These are phyloP conservation scores for Chelon labrosus DNA, from an alignment of 2,797 vertebrate species.

Conservation along the genomic window DNA sequence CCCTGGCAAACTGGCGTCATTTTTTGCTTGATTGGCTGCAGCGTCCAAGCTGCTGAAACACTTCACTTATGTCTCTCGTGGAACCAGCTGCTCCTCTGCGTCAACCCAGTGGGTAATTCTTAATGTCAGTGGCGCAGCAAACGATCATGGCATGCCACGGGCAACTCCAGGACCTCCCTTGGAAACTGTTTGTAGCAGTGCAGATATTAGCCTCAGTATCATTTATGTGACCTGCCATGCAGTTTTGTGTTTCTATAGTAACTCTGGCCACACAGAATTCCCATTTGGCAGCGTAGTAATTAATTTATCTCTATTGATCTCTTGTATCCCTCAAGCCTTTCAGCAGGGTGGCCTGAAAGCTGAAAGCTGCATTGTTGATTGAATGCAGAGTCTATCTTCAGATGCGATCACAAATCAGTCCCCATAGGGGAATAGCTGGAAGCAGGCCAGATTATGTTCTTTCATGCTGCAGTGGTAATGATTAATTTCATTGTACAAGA, in stretches of 20 bases:
- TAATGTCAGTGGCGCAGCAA: constrained; percentile 58
- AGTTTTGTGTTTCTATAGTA: constrained; percentile 69
- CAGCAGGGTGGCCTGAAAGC: constrained; percentile 73
- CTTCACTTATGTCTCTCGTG: constrained; percentile 28
- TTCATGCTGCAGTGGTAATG: constrained; percentile 74
- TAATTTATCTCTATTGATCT: constrained; percentile 84
- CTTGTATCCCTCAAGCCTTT: constrained; percentile 75
- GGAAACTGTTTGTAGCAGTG: constrained; percentile 32
- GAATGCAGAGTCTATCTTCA: constrained; percentile 78
- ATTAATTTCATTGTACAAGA: constrained; percentile 71
- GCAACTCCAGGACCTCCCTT: constrained; percentile 38
- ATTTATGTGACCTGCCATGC: constrained; percentile 45
- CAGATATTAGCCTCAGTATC: constrained; percentile 45
- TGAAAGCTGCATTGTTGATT: constrained; percentile 76
- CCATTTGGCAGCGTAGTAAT: constrained; percentile 76
- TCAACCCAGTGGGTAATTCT: constrained; percentile 51
- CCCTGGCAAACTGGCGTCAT: constrained; percentile 28
- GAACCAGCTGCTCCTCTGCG: constrained; percentile 55
- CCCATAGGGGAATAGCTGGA: constrained; percentile 66
- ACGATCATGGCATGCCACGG: constrained; percentile 41
- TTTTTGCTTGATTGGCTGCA: constrained; percentile 52
- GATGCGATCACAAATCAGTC: constrained; percentile 77
- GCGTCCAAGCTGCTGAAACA: constrained; percentile 36
- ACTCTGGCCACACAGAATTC: constrained; percentile 61
- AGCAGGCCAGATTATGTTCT: constrained; percentile 72